phyloP scores from a whole-genome alignment of 37 sponge, comb jelly and placozoan species.

The Geodia barretti region DNA sequence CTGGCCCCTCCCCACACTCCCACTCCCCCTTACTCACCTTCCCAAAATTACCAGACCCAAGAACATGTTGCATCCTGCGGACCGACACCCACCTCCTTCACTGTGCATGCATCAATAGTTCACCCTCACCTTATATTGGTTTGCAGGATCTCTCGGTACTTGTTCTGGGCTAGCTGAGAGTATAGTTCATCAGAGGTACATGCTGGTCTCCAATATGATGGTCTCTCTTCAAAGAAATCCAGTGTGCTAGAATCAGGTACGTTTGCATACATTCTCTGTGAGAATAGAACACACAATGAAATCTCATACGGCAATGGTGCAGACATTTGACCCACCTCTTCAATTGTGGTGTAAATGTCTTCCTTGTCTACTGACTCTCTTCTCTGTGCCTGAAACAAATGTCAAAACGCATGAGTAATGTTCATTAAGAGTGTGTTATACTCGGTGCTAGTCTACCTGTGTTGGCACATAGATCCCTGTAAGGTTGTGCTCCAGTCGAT shows the following conservation, averaged over 20 bases:
- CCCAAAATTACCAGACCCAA: conserved; percentile 40
- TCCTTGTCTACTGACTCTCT: background rate
- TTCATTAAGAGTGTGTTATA: too few relatives aligned
- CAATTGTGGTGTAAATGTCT: background rate
- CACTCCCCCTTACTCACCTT: conserved; percentile 37
- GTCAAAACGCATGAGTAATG: too few relatives aligned
- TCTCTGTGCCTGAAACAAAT: background rate
- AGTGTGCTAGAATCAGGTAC: background rate
- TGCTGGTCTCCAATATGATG: conserved; percentile 7
- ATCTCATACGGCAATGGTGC: too few relatives aligned
- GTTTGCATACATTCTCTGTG: background rate
- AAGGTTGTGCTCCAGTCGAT: background rate
- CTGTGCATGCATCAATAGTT: background rate
- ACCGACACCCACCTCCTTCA: too few relatives aligned
- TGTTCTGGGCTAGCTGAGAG: background rate
- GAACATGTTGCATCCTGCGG: background rate
- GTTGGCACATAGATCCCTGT: background rate
- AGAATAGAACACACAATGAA: too few relatives aligned
- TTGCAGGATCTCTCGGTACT: conserved; percentile 5
- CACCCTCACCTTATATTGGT: conserved; percentile 1
- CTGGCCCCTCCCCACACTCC: background rate
- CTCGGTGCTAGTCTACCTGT: too few relatives aligned
- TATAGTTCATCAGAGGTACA: background rate
- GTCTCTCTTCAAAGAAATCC: conserved; percentile 25
- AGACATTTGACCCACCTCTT: background rate